Evolutionary conservation across 2,113 vertebrate species (phyloP), one percentile per base, ranked within the genome.

Genomic region (Corythaeola cristata): DNA sequence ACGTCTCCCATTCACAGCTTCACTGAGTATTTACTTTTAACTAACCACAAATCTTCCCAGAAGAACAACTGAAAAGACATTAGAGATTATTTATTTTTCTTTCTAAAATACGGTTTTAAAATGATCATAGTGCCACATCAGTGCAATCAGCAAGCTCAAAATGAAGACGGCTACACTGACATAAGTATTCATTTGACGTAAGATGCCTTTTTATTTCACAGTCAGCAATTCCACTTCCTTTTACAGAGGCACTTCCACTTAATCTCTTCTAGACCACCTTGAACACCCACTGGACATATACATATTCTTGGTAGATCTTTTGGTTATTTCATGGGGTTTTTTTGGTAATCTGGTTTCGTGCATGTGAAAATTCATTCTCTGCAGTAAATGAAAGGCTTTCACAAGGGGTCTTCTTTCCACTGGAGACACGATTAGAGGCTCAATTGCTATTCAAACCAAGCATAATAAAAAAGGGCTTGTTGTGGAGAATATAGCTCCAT

Each of bases 361-460:
- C 69, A 75, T 44, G 39, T 85, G 62, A 89, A 93, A 68, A 83
- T 95, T 96, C n/a, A 87, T 90, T 95, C 92, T 92, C 80, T 58
- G 26, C 33, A 95, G 89, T 59, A 96, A 96, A 92, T 47, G 50
- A 95, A 93, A 89, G 85, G 77, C 86, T 95, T 94, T 88, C 89
- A 96, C 49, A 96, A 95, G 62, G 87, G 50, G 53, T 86, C 94
- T 91, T 94, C 92, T 95, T 96, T 93, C 93, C 88, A 90, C 5
- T 87, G 85, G 85, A 95, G 89, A 74, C n/a, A 45, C 1, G 93
- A 97, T 85, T 94, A 92, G 81, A 95, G 93, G 90, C 94, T 86
- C 95, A 94, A 93, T 53, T 95, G 76, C 89, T 96, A 91, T 77
- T 97, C 91, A 96, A 96, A 96, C 76, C 93, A 90, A 97, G 82